A percentile compares a stretch with the other conserved stretches of the same genome.
Evolutionary conservation across 2,888 invertebrate genomes (phyloP).

Genomic region (Magallana nippona): DNA sequence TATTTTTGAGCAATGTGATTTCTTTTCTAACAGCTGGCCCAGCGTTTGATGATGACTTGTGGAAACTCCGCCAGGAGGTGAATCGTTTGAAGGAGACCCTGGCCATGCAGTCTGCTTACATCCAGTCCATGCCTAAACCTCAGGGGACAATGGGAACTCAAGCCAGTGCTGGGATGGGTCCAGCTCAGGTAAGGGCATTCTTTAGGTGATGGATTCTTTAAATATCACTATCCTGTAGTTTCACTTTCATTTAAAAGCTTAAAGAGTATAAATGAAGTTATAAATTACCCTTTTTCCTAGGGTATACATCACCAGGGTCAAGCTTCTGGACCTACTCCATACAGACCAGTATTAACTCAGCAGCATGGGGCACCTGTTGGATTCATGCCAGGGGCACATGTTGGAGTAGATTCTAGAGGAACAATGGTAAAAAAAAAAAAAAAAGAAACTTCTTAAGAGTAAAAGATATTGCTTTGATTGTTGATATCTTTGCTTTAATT

Average conservation of each 20-base stretch:
- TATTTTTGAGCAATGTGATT: background rate
- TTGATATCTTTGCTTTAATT: background rate
- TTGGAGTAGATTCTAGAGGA: slow-evolving; percentile 8
- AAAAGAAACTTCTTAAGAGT: background rate
- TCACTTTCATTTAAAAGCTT: too few species aligned
- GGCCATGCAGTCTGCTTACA: slow-evolving; percentile 74
- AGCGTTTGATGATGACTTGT: slow-evolving; percentile 70
- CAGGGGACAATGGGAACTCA: slow-evolving; percentile 57
- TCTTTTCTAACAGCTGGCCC: slow-evolving; percentile 26
- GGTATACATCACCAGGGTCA: slow-evolving; percentile 52
- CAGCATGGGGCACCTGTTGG: slow-evolving; percentile 56
- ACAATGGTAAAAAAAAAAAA: slow-evolving; percentile 23
- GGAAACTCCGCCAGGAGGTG: slow-evolving; percentile 72
- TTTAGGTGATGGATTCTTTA: too few species aligned
- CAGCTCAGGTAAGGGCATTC: slow-evolving; percentile 29
- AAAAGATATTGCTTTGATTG: background rate
- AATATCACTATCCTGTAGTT: too few species aligned
- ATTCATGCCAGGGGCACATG: slow-evolving; percentile 51
- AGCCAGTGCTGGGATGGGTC: slow-evolving; percentile 54
- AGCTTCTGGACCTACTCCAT: slow-evolving; percentile 57
- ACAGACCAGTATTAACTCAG: slow-evolving; percentile 57
- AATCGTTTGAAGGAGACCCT: slow-evolving; percentile 72
- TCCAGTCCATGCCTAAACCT: slow-evolving; percentile 69
- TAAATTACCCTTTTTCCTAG: slow-evolving; percentile 41
- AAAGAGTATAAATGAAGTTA: too few species aligned